Percentiles rank a stretch among this genome's conserved stretches.
phyloP scores from a whole-genome alignment of 1,140 invertebrate genomes.

The Penaeus vannamei region DNA sequence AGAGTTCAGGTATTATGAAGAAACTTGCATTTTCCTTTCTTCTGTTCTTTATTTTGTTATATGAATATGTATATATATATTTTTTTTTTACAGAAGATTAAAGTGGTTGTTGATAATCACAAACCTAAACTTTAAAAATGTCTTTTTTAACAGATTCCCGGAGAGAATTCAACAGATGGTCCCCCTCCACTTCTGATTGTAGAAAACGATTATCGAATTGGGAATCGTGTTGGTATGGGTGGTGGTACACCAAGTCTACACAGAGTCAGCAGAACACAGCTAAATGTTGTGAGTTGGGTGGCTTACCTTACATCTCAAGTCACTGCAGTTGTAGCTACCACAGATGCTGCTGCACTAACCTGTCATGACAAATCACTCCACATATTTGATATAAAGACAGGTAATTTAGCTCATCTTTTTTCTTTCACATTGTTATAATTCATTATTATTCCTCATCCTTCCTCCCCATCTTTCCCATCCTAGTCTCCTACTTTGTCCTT shows the following conservation, averaged over 20 bases:
- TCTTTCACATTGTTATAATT: background rate
- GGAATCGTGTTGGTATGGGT: slow-evolving; percentile 22
- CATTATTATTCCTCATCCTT: background rate
- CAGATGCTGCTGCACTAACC: slow-evolving; percentile 76
- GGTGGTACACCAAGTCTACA: slow-evolving; percentile 40
- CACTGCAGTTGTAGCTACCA: slow-evolving; percentile 74
- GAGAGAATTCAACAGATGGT: slow-evolving; percentile 38
- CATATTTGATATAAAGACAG: slow-evolving; percentile 76
- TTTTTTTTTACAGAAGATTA: background rate
- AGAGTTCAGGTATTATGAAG: slow-evolving; percentile 62
- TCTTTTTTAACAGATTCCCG: slow-evolving; percentile 41
- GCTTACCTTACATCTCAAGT: slow-evolving; percentile 71
- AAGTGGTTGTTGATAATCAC: too few relatives aligned
- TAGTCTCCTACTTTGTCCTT: background rate
- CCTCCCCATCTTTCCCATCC: background rate
- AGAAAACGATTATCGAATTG: slow-evolving; percentile 60
- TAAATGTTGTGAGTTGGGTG: slow-evolving; percentile 53
- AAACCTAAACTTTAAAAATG: too few relatives aligned
- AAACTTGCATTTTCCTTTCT: background rate
- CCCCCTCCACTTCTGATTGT: slow-evolving; percentile 41
- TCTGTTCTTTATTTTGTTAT: background rate
- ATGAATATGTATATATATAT: background rate
- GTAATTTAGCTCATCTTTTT: slow-evolving; percentile 64
- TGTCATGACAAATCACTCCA: slow-evolving; percentile 81
- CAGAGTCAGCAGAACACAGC: slow-evolving; percentile 50